Evolutionary conservation across 2,113 vertebrate genomes (phyloP).

Genomic region (Amblyornis subalaris): DNA sequence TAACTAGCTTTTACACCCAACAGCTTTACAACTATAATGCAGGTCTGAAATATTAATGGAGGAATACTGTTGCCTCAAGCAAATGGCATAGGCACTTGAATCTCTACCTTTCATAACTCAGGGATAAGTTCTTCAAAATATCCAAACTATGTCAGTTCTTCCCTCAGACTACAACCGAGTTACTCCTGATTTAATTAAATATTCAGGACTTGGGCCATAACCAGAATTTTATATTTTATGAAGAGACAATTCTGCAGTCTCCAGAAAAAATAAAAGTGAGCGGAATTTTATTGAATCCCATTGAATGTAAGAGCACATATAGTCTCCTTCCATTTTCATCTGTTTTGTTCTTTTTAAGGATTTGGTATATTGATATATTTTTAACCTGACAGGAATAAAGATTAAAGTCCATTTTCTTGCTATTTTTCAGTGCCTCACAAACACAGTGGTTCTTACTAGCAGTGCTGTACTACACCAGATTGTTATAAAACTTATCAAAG

Average conservation of each 20-base stretch:
- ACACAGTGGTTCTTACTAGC: not conserved
- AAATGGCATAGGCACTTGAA: not conserved
- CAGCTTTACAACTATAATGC: not conserved
- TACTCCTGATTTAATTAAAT: not conserved
- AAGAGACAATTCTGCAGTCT: not conserved
- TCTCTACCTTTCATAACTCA: not conserved
- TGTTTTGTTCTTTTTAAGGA: not conserved
- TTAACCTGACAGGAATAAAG: not conserved
- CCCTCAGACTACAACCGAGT: not conserved
- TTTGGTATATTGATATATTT: not conserved
- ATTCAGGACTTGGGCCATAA: not conserved
- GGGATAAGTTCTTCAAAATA: not conserved
- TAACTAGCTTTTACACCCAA: not conserved
- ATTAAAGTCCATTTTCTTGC: not conserved
- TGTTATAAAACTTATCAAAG: slow-evolving; percentile 47
- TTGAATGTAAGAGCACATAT: not conserved
- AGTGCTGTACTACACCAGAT: not conserved
- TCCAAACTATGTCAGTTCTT: not conserved
- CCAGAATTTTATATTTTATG: not conserved
- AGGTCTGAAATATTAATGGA: not conserved
- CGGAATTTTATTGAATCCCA: not conserved
- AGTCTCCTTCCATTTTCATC: not conserved
- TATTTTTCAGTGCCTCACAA: not conserved
- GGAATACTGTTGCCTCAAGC: not conserved
- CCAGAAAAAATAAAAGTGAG: not conserved